Evolutionary conservation across 2,888 invertebrate genomes (phyloP), one percentile per base, ranked within the genome.

Genomic region (Itoplectis maculator): DNA sequence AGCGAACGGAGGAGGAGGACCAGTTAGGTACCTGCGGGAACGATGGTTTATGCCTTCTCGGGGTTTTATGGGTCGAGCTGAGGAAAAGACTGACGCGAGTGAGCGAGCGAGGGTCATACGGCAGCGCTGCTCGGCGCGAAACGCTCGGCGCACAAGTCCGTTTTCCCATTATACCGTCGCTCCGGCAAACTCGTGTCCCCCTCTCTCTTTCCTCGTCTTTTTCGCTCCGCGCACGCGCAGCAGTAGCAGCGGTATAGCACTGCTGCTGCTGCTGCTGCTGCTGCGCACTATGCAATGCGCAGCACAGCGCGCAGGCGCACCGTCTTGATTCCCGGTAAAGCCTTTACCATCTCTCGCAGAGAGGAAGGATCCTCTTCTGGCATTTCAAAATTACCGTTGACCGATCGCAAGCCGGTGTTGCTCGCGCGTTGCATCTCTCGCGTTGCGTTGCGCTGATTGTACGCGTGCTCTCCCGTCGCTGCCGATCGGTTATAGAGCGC

Each of bases 331-430:
- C 82, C 20, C 11, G 72, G 82, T 82, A 82, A 82, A 72, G 61
- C 75, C 66, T 82, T 82, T 82, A 82, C 74, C 56, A 47, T 61
- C 59, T 47, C 61, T 23, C 61, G 35, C 51, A 59, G 66, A 65
- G 63, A 78, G 76, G 68, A 56, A 75, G n/a, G 77, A 83, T 83
- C 82, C 79, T 74, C 65, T 79, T 69, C 61, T 77, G 69, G 79
- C 83, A 84, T 84, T 84, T 80, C 68, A 81, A 85, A 85, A 86
- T 85, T 85, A 84, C 86, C 86, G 86, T 85, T 81, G 77, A 79
- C 85, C 81, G 81, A 86, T 83, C 79, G 79, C 37, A n/a, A n/a
- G n/a, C 65, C 79, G 66, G 51, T 42, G 66, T 29, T n/a, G 61
- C n/a, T n/a, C n/a, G n/a, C n/a, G n/a, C 61, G 61, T 73, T 45